phyloP scores from a whole-genome alignment of 2,797 vertebrate species.

The Hippoglossus hippoglossus region DNA sequence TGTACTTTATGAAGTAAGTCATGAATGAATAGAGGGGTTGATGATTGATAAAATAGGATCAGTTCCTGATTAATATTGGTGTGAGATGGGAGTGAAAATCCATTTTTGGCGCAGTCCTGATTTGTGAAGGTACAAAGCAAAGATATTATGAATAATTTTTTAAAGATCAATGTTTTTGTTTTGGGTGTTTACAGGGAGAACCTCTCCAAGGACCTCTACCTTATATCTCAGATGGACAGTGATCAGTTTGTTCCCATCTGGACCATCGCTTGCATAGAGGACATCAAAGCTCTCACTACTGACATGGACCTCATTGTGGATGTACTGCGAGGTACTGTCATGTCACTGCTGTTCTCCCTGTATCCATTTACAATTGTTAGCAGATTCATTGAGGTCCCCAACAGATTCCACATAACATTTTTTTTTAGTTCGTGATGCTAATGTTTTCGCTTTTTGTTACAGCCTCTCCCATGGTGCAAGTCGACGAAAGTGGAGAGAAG shows the following conservation, averaged over 20 bases:
- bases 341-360: background rate
- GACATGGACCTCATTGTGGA: conserved; percentile 95
- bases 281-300: conserved; percentile 94
- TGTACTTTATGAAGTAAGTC: background rate
- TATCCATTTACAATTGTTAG: background rate
- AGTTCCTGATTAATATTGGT: too few species aligned
- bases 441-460: conserved; percentile 29
- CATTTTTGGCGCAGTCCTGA: background rate
- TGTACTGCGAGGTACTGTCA: conserved; percentile 89
- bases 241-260: conserved; percentile 98
- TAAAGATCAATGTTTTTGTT: background rate
- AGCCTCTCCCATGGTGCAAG: conserved; percentile 96
- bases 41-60: too few species aligned
- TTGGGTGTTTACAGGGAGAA: conserved; percentile 88
- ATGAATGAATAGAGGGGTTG: too few species aligned
- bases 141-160: background rate
- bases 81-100: too few species aligned
- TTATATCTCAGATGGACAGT: conserved; percentile 99
- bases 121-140: background rate
- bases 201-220: conserved; percentile 95
- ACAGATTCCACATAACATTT: background rate
- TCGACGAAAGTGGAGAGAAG: conserved; percentile 96
- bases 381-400: background rate
- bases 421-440: background rate
- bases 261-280: conserved; percentile 97